Percentiles rank a stretch among this genome's conserved stretches.
phyloP scores from a whole-genome alignment of 2,888 invertebrate genomes.

The Melitaea athalia region DNA sequence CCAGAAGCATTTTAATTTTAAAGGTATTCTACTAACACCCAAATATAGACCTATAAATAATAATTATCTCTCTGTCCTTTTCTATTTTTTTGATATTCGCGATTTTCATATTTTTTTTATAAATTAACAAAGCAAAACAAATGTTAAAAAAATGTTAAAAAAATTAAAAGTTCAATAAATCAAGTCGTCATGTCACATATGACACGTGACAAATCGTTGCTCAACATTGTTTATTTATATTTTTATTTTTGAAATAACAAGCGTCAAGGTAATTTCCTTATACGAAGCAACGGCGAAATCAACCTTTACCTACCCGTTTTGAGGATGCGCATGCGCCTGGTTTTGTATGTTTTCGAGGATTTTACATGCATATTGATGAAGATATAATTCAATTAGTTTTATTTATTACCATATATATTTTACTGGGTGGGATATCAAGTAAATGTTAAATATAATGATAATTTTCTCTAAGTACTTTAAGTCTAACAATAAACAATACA shows the following conservation, averaged over 20 bases:
- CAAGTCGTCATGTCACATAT: not conserved
- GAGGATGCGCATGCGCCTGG: slow-evolving; percentile 7
- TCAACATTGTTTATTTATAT: slow-evolving; percentile 6
- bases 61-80: too few relatives aligned
- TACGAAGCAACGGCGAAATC: slow-evolving; percentile 20
- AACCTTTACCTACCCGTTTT: slow-evolving; percentile 23
- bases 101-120: not conserved
- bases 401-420: not conserved
- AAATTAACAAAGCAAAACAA: slow-evolving; percentile 13
- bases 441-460: not conserved
- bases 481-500: too few relatives aligned
- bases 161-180: not conserved
- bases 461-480: too few relatives aligned
- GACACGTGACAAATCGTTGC: not conserved
- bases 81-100: too few relatives aligned
- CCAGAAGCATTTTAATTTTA: too few relatives aligned
- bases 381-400: not conserved
- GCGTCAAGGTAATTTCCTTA: slow-evolving; percentile 37
- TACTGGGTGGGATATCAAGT: not conserved
- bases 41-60: too few relatives aligned
- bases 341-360: slow-evolving; percentile 19
- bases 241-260: slow-evolving; percentile 15
- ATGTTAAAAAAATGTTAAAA: not conserved
- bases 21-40: too few relatives aligned
- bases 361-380: slow-evolving; percentile 4